phyloP scores from a whole-genome alignment of 2,797 vertebrate genomes.

The Lophotriccus pileatus region DNA sequence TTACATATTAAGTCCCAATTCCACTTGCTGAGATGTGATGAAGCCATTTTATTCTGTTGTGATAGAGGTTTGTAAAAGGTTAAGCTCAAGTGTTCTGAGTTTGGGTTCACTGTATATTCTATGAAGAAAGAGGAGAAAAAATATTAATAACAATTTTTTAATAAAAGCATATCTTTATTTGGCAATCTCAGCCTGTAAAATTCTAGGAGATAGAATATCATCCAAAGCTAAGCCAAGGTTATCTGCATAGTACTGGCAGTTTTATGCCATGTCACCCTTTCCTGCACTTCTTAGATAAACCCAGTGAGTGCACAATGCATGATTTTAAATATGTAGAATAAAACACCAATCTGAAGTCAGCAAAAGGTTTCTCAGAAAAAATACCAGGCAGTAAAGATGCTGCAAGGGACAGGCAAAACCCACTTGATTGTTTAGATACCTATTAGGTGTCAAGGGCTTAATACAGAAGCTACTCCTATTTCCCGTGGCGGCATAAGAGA shows the following conservation, averaged over 20 bases:
- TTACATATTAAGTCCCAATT: background rate
- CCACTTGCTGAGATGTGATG: background rate
- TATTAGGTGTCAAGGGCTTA: background rate
- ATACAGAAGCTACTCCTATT: background rate
- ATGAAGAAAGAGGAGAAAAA: background rate
- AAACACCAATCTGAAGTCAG: background rate
- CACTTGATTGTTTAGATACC: background rate
- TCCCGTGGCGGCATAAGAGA: background rate
- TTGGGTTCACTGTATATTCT: background rate
- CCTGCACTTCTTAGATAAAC: background rate
- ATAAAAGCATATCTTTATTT: background rate
- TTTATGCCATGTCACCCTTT: background rate
- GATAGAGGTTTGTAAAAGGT: background rate
- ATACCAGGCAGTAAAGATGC: background rate
- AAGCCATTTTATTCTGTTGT: slow-evolving; percentile 18
- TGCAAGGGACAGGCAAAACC: background rate
- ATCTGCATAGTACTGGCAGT: background rate
- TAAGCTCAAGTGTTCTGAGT: background rate
- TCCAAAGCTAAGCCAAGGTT: background rate
- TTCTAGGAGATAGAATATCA: background rate
- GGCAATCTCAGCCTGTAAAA: background rate
- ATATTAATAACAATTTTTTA: background rate
- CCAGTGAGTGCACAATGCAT: accelerated
- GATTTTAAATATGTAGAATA: background rate
- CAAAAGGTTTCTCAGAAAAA: background rate